phyloP scores from a whole-genome alignment of 2,113 vertebrate genomes.

The Urocitellus parryii region DNA sequence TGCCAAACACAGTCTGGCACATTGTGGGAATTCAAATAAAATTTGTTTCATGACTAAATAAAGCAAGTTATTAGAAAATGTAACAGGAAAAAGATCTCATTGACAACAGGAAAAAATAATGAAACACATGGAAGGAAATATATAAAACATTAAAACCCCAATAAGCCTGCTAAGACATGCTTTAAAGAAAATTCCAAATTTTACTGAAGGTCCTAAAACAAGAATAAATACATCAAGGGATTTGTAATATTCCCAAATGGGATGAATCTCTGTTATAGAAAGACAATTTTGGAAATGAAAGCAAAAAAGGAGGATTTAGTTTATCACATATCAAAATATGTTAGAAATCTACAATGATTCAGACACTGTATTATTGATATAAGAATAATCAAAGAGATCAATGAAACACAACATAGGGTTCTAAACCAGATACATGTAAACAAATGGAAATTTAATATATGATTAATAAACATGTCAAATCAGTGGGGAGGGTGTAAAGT shows the following conservation, averaged over 20 bases:
- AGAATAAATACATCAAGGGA: slow-evolving; percentile 5
- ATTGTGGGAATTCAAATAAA: not conserved
- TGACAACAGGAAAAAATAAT: not conserved
- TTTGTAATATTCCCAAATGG: not conserved
- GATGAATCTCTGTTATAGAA: not conserved
- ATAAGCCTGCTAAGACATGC: not conserved
- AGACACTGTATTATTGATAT: not conserved
- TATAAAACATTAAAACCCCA: not conserved
- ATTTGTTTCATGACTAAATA: not conserved
- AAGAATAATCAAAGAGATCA: not conserved
- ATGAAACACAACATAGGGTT: not conserved
- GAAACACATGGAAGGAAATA: not conserved
- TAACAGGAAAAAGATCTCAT: not conserved
- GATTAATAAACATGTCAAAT: slow-evolving; percentile 20
- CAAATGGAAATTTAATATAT: slow-evolving; percentile 5
- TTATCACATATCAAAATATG: slow-evolving; percentile 42
- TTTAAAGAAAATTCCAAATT: slow-evolving; percentile 18
- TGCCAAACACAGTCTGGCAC: not conserved
- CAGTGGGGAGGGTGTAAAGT: not conserved
- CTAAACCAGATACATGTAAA: not conserved
- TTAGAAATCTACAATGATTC: slow-evolving; percentile 16
- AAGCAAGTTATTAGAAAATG: slow-evolving; percentile 19
- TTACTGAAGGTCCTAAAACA: not conserved
- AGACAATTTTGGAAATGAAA: not conserved
- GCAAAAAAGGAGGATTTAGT: not conserved